Base-by-base conservation (phyloP, 1,140 invertebrate genomes). In the Whitmania pigra region DNA sequence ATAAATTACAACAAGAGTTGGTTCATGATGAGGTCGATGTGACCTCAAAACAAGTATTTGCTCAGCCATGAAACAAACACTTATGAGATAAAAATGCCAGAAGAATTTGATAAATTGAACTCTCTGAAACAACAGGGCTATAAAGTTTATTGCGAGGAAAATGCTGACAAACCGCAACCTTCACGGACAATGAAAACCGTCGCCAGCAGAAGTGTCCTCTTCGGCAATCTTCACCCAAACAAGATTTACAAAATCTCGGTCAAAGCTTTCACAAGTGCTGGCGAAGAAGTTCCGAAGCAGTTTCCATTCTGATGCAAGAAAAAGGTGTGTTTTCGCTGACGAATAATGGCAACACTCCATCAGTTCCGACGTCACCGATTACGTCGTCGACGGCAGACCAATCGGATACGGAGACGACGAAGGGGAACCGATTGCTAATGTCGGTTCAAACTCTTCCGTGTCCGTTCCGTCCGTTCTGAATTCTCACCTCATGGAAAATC, bases 231-330 rank as follows among this genome's bases (percentile, higher is more conserved):
- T 76, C 88, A 89, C 80, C 89, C 90, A 74, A 97, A 92, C 92
- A 96, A 92, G 69, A 89, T 94, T 79, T 97, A 97, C 86, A 88
- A 90, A 79, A 90, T 97, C 75, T 94, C 91, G 92, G 89, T 97
- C 76, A 83, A 93, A 75, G 94, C 94, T 68, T 92, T 91, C 78
- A 97, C 93, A 75, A 89, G 87, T 77, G 89, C 95, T 73, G 94
- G 94, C 78, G 92, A 96, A 81, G 80, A 81, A 69, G 74, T 2
- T 85, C 83, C 85, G 88, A 79, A 83, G 91, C 92, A 72, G 89
- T 96, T 83, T 88, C 88, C 78, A 88, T 95, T 77, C 89, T 88
- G 85, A 97, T 94, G 74, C 91, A 93, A 81, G 94, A 98, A 89
- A 93, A 95, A 88, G 94, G 94, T 98, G 96, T 7, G n/a, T 29